Percentiles rank a stretch among this genome's conserved stretches.
Conservation (phyloP, 2,113 vertebrate species). For the Malurus elegans region DNA sequence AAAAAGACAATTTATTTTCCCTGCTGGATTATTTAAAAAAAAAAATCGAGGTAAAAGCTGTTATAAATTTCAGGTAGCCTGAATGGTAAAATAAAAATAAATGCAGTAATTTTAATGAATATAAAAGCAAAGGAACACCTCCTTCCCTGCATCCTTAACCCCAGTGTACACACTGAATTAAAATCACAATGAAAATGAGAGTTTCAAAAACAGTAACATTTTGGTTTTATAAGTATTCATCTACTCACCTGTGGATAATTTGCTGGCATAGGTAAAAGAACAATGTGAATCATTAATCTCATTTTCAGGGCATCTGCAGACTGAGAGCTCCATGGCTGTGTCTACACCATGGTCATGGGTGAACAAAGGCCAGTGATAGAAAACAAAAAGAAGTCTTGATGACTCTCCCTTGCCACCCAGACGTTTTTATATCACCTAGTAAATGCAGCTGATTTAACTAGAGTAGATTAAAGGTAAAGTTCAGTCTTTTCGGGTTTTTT, state of each 20-base stretch:
- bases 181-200: not conserved
- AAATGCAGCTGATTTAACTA: not conserved
- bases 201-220: not conserved
- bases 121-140: not conserved
- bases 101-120: not conserved
- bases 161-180: not conserved
- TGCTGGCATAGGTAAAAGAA: not conserved
- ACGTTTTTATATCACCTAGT: not conserved
- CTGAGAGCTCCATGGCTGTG: not conserved
- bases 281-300: not conserved
- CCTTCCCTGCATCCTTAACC: not conserved
- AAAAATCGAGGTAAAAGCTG: not conserved
- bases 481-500: not conserved
- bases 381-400: not conserved
- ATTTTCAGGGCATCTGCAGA: not conserved
- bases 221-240: not conserved
- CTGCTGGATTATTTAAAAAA: not conserved
- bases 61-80: not conserved
- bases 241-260: not conserved
- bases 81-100: not conserved
- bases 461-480: not conserved
- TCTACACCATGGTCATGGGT: not conserved
- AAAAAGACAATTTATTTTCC: not conserved
- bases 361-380: not conserved
- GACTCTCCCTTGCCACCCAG: not conserved